Base-by-base conservation (phyloP, 2,888 invertebrate species). In the Altica lythri region DNA sequence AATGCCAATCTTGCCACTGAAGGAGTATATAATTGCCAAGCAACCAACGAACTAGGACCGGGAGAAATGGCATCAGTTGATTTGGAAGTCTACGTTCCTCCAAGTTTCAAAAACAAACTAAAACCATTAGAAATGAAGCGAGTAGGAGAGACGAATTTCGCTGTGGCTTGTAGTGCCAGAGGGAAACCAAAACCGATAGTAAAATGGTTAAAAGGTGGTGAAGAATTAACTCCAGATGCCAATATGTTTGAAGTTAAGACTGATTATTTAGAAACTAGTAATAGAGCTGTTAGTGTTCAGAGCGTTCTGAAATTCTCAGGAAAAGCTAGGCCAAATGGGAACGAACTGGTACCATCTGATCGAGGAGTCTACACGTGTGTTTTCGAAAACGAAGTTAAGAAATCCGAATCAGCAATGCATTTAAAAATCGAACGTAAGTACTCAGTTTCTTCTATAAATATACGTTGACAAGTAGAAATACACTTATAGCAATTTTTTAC, bases 11-110 rank as follows among this genome's bases (percentile, higher is more conserved):
- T 93, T 29, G 88, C 86, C 34, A 90, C 89, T 71, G 93, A 95
- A 76, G 95, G 94, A 2, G 84, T 86, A 35, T 95, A 95, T 77
- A 90, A 89, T 71, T 95, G 95, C 71, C 91, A 93, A 72, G 93
- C 94, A 0, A 88, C 86, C 47, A 95, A 95, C 74, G 92, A 92
- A 72, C 80, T 93, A 61, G 95, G 95, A 1, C 88, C 88, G 61
- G 93, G 94, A 1, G 90, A 91, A 61, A 81, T 88, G 63, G 92
- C 92, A 0, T 88, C 90, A 0, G 92, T 92, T 32, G 86, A 85
- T 22, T 80, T 95, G 17, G 89, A 91, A 72, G 94, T 95, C 0
- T 88, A 92, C 71, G 94, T 94, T 71, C 90, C 92, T 0, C 95
- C 95, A 0, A 86, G 88, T 60, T 89, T 95, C 71, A 83, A 90